Percentiles rank a stretch among this genome's conserved stretches.
These are phyloP conservation scores for Capitulum mitella DNA, from an alignment of 2,888 invertebrate species.

Conservation along the genomic window DNA sequence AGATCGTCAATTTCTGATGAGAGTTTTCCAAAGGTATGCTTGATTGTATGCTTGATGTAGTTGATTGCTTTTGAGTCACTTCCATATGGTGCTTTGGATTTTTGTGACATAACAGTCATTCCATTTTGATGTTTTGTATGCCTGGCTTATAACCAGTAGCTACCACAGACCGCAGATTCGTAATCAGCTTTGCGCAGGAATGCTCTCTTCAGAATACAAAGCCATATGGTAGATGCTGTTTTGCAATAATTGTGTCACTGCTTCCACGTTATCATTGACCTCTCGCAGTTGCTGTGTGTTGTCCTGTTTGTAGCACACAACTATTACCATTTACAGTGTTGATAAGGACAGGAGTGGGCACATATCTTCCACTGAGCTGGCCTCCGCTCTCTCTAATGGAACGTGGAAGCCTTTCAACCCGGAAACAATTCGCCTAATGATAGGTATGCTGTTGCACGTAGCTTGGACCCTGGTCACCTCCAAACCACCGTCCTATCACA, in stretches of 20 bases:
- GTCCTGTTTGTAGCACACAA: background rate
- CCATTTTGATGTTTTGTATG: background rate
- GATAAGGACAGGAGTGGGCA: constrained; percentile 62
- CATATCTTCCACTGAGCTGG: constrained; percentile 81
- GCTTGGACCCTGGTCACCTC: background rate
- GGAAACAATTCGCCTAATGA: constrained; percentile 93
- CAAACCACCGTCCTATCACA: background rate
- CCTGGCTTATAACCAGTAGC: too few species aligned
- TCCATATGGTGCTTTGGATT: background rate
- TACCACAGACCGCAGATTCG: too few species aligned
- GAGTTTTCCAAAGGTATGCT: background rate
- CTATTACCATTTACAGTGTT: constrained; percentile 40
- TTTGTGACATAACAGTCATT: background rate
- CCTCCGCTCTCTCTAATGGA: constrained; percentile 87
- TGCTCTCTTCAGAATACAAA: background rate
- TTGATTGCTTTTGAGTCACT: too few species aligned
- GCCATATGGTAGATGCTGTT: background rate
- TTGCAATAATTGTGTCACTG: background rate
- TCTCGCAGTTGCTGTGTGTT: background rate
- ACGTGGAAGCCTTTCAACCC: constrained; percentile 98
- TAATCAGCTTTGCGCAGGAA: background rate
- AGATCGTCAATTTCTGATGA: background rate
- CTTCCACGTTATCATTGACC: background rate
- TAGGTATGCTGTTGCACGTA: constrained; percentile 54
- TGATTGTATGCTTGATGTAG: background rate